Percentiles rank a stretch among this genome's conserved stretches.
These are phyloP conservation scores for Portunus trituberculatus DNA, from an alignment of 1,140 invertebrate species.

Conservation along the genomic window DNA sequence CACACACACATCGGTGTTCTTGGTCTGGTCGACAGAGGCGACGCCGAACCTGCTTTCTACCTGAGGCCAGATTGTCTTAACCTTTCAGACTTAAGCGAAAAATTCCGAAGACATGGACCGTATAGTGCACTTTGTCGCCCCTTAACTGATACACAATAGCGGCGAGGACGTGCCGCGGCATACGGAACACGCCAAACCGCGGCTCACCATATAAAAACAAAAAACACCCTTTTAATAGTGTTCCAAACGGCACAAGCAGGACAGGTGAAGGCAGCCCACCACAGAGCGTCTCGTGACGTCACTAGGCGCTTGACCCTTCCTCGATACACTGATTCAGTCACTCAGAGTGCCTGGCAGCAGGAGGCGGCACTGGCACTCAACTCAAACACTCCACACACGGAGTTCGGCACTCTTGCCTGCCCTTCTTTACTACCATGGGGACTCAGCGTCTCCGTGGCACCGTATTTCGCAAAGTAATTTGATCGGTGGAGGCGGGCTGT, in stretches of 20 bases:
- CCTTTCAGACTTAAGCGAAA: constrained; percentile 12
- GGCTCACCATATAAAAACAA: background rate
- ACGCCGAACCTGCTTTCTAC: constrained; percentile 37
- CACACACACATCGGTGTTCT: background rate
- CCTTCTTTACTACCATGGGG: background rate
- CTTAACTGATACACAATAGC: background rate
- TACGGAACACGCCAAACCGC: background rate
- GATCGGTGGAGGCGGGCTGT: constrained; percentile 26
- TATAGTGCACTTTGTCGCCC: background rate
- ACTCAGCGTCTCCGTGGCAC: constrained; percentile 13
- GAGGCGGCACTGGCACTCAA: background rate
- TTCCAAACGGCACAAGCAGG: background rate
- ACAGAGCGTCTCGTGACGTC: background rate
- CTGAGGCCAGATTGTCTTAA: constrained; percentile 22
- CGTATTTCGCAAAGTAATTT: constrained; percentile 46
- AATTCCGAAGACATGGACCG: background rate
- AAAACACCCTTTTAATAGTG: background rate
- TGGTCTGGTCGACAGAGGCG: background rate
- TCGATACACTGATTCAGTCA: constrained; percentile 1
- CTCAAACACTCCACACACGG: background rate
- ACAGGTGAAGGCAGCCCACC: background rate
- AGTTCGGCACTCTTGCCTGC: background rate
- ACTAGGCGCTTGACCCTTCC: background rate
- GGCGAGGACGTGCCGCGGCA: background rate
- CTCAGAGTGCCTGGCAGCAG: constrained; percentile 4